A percentile compares a stretch with the other conserved stretches of the same genome.
Evolutionary conservation across 2,888 invertebrate species (phyloP).

Genomic region (Nomada ferruginata): DNA sequence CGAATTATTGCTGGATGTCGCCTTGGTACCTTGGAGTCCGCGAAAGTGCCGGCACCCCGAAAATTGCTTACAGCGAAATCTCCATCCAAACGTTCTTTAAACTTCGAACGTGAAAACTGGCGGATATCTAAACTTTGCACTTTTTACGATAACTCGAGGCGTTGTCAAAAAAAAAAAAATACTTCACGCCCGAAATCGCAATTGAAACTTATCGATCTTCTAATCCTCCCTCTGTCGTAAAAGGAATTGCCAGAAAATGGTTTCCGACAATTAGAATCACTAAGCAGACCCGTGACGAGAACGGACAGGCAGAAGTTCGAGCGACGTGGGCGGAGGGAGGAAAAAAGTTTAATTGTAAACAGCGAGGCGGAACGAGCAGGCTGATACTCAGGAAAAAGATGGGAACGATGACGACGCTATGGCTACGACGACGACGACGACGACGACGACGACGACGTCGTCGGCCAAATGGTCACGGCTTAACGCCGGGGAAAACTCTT

Average conservation of each 20-base stretch:
- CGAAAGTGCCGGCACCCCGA: neutral
- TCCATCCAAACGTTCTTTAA: neutral
- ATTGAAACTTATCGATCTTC: slow-evolving; percentile 37
- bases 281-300: slow-evolving; percentile 76
- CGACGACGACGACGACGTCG: slow-evolving; percentile 75
- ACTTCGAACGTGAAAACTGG: neutral
- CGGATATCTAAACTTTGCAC: neutral
- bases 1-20: slow-evolving; percentile 23
- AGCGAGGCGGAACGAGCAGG: slow-evolving; percentile 75
- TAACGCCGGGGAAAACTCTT: slow-evolving; percentile 82
- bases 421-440: slow-evolving; percentile 72
- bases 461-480: slow-evolving; percentile 84
- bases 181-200: neutral
- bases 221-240: slow-evolving; percentile 31
- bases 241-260: slow-evolving; percentile 50
- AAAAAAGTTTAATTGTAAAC: slow-evolving; percentile 84
- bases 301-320: slow-evolving; percentile 59
- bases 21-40: neutral
- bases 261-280: slow-evolving; percentile 83
- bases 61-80: neutral
- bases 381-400: slow-evolving; percentile 73
- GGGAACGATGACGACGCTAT: slow-evolving; percentile 70
- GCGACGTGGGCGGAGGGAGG: slow-evolving; percentile 50
- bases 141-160: neutral
- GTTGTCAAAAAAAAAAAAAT: neutral